Base-by-base conservation (phyloP, 2,797 vertebrate species). In the Enteromius treurensis region DNA sequence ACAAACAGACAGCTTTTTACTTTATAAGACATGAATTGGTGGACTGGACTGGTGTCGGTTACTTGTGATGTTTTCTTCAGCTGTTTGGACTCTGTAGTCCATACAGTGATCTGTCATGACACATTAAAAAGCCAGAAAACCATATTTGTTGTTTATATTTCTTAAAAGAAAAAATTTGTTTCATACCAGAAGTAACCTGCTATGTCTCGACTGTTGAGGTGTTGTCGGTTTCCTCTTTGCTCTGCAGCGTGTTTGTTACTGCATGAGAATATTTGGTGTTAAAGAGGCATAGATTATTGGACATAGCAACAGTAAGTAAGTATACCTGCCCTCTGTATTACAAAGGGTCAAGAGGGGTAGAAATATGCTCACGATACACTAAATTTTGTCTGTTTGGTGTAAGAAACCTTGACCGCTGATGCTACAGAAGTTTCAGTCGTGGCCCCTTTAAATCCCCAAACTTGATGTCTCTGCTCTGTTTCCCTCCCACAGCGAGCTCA, bases 401-500 rank as follows among this genome's bases (percentile, higher is more conserved):
- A 23, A 58, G 55, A 58, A 58, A 8, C 51, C 55, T 23, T 58
- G 21, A 23, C 0, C 3, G 60, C 60, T 62, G 60, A 62, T 29
- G 60, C 14, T 3, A 62, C 26, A 15, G 23, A 62, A 14, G 14
- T 29, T 62, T 29, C 13, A 32, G 60, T 29, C 5, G 14, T 65
- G 40, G 13, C 19, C 29, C 26, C 53, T 71, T 47, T 49, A 51
- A 64, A 81, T 51, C 9, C 40, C 4, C n/a, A 37, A 49, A 34
- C 55, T 51, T 53, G 3, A 69, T 17, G 32, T 53, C 4, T 55
- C 29, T 29, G 40, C 76, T 65, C 11, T 1, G 11, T 64, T 53
- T 53, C 71, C 17, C 53, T 81, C 65, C 53, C 42, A 37, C 64
- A 60, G 55, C 7, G 55, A 51, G 68, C 26, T 68, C 13, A 49